Evolutionary conservation across 2,113 vertebrate species (phyloP).

Genomic region (Entomyzon cyanotis): DNA sequence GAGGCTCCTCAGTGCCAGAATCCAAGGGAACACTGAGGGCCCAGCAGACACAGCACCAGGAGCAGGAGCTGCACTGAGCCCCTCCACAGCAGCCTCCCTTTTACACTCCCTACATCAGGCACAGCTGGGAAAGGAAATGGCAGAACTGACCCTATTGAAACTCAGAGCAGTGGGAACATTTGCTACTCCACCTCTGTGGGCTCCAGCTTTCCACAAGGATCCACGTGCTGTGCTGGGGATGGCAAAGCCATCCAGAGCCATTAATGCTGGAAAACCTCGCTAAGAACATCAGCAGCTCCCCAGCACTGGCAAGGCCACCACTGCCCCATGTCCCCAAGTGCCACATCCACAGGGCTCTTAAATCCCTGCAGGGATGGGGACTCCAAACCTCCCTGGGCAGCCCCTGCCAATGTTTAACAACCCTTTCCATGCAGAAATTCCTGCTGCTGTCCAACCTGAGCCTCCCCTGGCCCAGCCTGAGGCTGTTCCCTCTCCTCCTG

Average conservation of each 20-base stretch:
- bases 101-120: rapidly evolving
- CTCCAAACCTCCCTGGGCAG: not conserved
- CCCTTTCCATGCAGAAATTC: not conserved
- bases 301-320: not conserved
- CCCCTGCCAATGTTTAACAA: too few relatives aligned
- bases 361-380: not conserved
- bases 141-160: not conserved
- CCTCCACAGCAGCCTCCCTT: not conserved
- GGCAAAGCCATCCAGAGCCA: not conserved
- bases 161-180: not conserved
- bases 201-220: not conserved
- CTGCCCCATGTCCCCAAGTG: not conserved
- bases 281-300: not conserved
- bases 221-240: rapidly evolving
- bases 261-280: not conserved
- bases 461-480: not conserved
- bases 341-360: not conserved
- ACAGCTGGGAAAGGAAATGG: not conserved
- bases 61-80: not conserved
- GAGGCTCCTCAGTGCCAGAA: not conserved
- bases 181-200: not conserved
- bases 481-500: not conserved
- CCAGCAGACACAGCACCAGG: not conserved
- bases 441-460: not conserved
- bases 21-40: not conserved